These are phyloP conservation scores for Cladopsammia gracilis DNA, from an alignment of 64 coral and sea anemone species.

Conservation along the genomic window DNA sequence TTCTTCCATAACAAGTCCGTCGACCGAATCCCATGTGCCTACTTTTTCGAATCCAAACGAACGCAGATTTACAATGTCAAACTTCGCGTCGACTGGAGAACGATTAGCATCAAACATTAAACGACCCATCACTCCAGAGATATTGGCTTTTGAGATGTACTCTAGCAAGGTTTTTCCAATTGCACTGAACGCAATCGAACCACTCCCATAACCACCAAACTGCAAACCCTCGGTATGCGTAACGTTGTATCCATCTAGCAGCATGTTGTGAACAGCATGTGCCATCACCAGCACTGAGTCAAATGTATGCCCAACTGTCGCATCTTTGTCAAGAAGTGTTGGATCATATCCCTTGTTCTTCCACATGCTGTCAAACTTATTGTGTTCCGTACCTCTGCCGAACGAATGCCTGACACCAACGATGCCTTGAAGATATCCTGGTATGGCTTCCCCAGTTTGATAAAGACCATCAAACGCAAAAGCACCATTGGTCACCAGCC, in stretches of 20 bases:
- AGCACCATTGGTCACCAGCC: constrained; percentile 79
- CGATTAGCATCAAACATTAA: constrained; percentile 57
- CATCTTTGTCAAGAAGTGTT: constrained; percentile 55
- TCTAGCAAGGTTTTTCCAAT: constrained; percentile 55
- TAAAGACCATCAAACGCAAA: constrained; percentile 78
- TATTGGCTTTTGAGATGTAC: constrained; percentile 73
- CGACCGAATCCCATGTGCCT: constrained; percentile 53
- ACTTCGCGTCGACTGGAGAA: constrained; percentile 54
- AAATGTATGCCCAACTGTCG: constrained; percentile 75
- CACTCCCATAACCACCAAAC: constrained; percentile 51
- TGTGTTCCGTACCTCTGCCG: constrained; percentile 45
- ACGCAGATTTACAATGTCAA: constrained; percentile 89
- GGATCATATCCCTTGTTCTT: constrained; percentile 36
- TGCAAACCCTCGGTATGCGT: constrained; percentile 12
- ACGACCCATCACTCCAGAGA: constrained; percentile 79
- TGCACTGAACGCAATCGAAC: constrained; percentile 12
- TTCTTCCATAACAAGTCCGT: constrained; percentile 63
- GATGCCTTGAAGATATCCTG: constrained; percentile 74
- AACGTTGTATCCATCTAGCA: constrained; percentile 56
- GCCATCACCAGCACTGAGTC: constrained; percentile 77
- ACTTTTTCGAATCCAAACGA: constrained; percentile 82
- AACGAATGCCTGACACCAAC: constrained; percentile 82
- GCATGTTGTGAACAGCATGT: constrained; percentile 71
- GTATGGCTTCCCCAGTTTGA: constrained; percentile 23
- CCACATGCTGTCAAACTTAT: constrained; percentile 70